Evolutionary conservation across 37 sponge, comb jelly and placozoan genomes (phyloP), one percentile per base, ranked within the genome.

Genomic region (Mnemiopsis leidyi): DNA sequence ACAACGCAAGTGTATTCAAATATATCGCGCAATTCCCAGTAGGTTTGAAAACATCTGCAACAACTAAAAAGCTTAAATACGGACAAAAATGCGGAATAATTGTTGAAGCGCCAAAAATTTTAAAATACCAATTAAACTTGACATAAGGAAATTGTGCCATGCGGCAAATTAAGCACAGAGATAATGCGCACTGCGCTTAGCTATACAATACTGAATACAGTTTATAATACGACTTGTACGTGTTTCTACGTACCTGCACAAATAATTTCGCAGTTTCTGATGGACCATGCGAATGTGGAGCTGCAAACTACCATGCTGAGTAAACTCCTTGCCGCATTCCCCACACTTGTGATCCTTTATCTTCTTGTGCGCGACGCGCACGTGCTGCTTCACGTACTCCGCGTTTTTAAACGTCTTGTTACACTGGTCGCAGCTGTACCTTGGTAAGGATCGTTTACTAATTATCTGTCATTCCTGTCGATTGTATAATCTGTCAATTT

Each of bases 401-500:
- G 20, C 31, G 7, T 32, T 36, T 23, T 35, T 79, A 36, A 79
- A 79, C 36, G 23, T 35, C 82, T 33, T 79, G 38, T 79, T 29
- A 79, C 82, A 79, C 37, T 29, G 37, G 2, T 79, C 82, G 32
- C 82, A 79, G 9, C 82, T 79, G 36, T 79, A 79, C 82, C 82
- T 79, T 34, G 3, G 61, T 5, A 13, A 48, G 61, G n/a, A n/a
- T n/a, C n/a, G n/a, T n/a, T n/a, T n/a, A n/a, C n/a, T n/a, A n/a
- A n/a, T n/a, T n/a, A n/a, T n/a, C n/a, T n/a, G n/a, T n/a, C n/a
- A n/a, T n/a, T n/a, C n/a, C n/a, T n/a, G n/a, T n/a, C n/a, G n/a
- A n/a, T n/a, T n/a, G n/a, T n/a, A n/a, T n/a, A n/a, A n/a, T n/a
- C n/a, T n/a, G n/a, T n/a, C n/a, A n/a, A n/a, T n/a, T n/a, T n/a